These are phyloP conservation scores for Sphenodon punctatus DNA, from an alignment of 2,797 vertebrate genomes.

Conservation along the genomic window DNA sequence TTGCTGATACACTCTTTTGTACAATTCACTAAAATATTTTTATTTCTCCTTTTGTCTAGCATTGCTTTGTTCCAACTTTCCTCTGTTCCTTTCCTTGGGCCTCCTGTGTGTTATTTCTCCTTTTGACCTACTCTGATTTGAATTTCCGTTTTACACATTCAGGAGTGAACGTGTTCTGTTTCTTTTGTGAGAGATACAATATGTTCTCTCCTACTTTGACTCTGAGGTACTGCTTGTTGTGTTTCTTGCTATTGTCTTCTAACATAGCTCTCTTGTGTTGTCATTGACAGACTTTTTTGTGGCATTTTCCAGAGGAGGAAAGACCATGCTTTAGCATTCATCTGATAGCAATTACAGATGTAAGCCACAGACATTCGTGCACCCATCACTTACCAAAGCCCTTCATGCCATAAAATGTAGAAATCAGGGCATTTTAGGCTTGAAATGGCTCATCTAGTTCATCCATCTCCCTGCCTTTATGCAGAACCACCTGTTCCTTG, in stretches of 20 bases:
- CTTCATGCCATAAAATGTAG: too few relatives aligned
- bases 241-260: constrained; percentile 2
- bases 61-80: background rate
- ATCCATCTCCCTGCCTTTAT: too few relatives aligned
- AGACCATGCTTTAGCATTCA: background rate
- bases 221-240: background rate
- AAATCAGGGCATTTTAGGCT: too few relatives aligned
- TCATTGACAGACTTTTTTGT: background rate
- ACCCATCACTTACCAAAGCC: too few relatives aligned
- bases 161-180: background rate
- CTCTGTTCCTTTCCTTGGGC: background rate
- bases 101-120: background rate
- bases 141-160: too few relatives aligned
- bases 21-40: background rate
- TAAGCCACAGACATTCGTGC: too few relatives aligned
- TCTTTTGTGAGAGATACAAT: background rate
- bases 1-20: background rate
- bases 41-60: background rate
- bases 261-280: background rate
- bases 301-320: background rate
- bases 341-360: background rate
- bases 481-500: too few relatives aligned
- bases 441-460: too few relatives aligned
- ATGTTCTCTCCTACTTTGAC: background rate
- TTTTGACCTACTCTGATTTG: background rate